Evolutionary conservation across 2,888 invertebrate species (phyloP), one percentile per base, ranked within the genome.

Genomic region (Dynastes grantii): DNA sequence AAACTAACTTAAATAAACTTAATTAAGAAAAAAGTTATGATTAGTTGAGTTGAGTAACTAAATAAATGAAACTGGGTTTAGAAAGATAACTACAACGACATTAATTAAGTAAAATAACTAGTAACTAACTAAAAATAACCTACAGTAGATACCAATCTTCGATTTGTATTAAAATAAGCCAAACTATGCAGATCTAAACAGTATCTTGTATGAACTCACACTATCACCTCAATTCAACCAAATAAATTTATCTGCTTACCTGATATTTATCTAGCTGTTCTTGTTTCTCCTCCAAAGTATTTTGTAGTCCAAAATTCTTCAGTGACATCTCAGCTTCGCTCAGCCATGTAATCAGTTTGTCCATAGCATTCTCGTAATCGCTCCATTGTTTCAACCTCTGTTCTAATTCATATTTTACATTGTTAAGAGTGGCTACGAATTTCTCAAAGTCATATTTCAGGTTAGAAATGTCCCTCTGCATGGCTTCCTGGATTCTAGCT

Each of bases 231-330:
- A 58, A 55, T n/a, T n/a, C 22, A 55, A 22, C 2, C 8, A 16
- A 16, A 55, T 22, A 22, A 4, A 55, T 22, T 16, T 5, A 32
- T 71, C 64, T 5, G 85, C 88, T 88, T 90, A 96, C 96, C 94
- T 97, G 96, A 89, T 97, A 98, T 89, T 95, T 95, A 86, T 95
- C 95, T 53, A 96, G 91, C 87, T 97, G 97, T 82, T 96, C 96
- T 83, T 95, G 92, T 88, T 98, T 98, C 85, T 98, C 97, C 83
- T 97, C 96, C 40, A 97, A 90, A 0, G 96, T 95, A 64, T 96
- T 93, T 86, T 95, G 95, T 5, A 95, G 92, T 45, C 93, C 92
- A 85, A 96, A 97, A 81, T 96, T 96, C 87, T 97, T 96, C 76
- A 98, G 90, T 16, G 93, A 92, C 84, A 93, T 92, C 89, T 98